These are phyloP conservation scores for Diaphora mendica DNA, from an alignment of 2,888 invertebrate species.

Conservation along the genomic window DNA sequence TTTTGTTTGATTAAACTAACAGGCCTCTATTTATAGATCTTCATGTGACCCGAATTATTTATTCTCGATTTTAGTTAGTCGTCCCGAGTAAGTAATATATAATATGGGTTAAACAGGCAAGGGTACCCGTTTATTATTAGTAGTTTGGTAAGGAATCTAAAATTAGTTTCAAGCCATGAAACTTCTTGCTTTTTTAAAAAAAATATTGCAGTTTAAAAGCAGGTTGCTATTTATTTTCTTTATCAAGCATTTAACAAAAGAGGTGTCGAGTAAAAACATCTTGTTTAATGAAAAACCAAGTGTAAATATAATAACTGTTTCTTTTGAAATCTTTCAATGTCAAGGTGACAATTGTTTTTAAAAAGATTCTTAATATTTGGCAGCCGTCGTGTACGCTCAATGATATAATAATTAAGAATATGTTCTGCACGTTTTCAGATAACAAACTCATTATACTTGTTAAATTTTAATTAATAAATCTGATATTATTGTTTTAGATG, in stretches of 20 bases:
- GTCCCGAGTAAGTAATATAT: neutral
- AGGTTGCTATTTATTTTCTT: neutral
- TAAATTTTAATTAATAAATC: neutral
- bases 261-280: conserved; percentile 7
- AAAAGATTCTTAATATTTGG: neutral
- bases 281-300: conserved; percentile 9
- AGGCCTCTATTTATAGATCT: too few relatives aligned
- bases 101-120: neutral
- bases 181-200: neutral
- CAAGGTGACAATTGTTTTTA: neutral
- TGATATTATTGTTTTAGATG: neutral
- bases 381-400: neutral
- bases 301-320: conserved; percentile 1
- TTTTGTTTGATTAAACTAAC: too few relatives aligned
- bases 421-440: neutral
- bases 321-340: neutral
- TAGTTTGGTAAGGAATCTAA: neutral
- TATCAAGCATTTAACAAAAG: conserved; percentile 4
- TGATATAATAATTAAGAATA: neutral
- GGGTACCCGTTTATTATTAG: neutral
- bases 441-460: neutral
- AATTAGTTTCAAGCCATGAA: neutral
- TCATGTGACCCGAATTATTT: neutral
- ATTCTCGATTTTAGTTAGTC: neutral
- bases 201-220: neutral